Conservation (phyloP, 2,888 invertebrate species). For the Campopleginae sp. region DNA sequence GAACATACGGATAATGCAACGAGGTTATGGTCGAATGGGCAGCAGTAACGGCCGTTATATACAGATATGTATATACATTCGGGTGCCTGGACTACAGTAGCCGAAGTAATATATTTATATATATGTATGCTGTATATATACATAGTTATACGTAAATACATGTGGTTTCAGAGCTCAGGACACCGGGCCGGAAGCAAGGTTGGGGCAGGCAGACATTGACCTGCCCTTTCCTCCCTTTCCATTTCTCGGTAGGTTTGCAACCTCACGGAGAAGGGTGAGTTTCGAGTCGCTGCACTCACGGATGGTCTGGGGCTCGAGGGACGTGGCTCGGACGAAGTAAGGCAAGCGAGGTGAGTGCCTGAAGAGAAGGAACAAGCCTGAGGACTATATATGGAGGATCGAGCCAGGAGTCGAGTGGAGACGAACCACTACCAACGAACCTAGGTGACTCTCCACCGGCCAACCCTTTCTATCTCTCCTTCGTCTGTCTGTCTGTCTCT, state of each 20-base stretch:
- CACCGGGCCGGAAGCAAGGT: slow-evolving; percentile 60
- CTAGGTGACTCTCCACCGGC: slow-evolving; percentile 36
- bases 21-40: slow-evolving; percentile 37
- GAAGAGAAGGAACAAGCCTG: slow-evolving; percentile 62
- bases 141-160: neutral
- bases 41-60: slow-evolving; percentile 1
- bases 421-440: slow-evolving; percentile 48
- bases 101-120: slow-evolving; percentile 3
- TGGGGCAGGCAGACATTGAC: slow-evolving; percentile 71
- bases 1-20: slow-evolving; percentile 32
- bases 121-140: neutral
- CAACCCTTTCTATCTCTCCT: slow-evolving; percentile 36
- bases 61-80: slow-evolving; percentile 35
- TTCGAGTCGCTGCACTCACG: slow-evolving; percentile 59
- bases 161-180: slow-evolving; percentile 23
- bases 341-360: slow-evolving; percentile 58
- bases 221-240: slow-evolving; percentile 44
- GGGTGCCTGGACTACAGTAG: neutral
- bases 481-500: slow-evolving; percentile 18
- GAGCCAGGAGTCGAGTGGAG: slow-evolving; percentile 43
- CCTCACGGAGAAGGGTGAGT: slow-evolving; percentile 55
- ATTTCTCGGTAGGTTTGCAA: slow-evolving; percentile 35
- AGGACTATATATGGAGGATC: slow-evolving; percentile 51
- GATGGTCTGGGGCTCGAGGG: slow-evolving; percentile 62
- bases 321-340: slow-evolving; percentile 49